Evolutionary conservation across 2,113 vertebrate species (phyloP).

Genomic region (Jaculus jaculus): DNA sequence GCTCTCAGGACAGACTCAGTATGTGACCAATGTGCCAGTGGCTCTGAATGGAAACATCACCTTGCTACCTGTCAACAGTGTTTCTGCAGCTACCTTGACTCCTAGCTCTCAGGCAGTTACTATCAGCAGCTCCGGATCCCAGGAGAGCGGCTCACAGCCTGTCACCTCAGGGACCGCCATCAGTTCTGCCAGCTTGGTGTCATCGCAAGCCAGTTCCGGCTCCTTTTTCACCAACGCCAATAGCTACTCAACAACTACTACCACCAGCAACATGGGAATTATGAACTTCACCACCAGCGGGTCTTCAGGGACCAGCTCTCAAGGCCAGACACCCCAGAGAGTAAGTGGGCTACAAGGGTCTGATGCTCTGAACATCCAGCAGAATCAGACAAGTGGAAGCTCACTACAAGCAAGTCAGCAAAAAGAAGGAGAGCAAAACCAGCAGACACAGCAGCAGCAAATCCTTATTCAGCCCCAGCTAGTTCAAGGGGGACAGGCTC

Average conservation of each 20-base stretch:
- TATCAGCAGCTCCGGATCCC: conserved; percentile 85
- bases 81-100: conserved; percentile 85
- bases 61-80: conserved; percentile 92
- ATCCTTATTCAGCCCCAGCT: conserved; percentile 90
- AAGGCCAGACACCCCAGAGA: conserved; percentile 84
- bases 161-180: conserved; percentile 82
- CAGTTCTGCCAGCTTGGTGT: conserved; percentile 80
- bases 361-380: conserved; percentile 82
- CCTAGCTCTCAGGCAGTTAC: conserved; percentile 89
- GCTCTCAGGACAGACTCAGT: conserved; percentile 94
- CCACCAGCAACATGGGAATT: conserved; percentile 85
- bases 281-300: conserved; percentile 85
- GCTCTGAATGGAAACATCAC: conserved; percentile 97
- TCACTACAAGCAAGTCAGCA: conserved; percentile 84
- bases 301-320: conserved; percentile 82
- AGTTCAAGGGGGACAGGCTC: conserved; percentile 90
- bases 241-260: conserved; percentile 85
- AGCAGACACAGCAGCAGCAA: conserved; percentile 91
- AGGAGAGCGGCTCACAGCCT: conserved; percentile 84
- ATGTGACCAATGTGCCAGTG: conserved; percentile 95
- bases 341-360: conserved; percentile 82
- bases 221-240: conserved; percentile 88
- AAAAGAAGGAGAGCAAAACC: conserved; percentile 86
- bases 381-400: conserved; percentile 82
- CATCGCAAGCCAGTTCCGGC: conserved; percentile 81